These are phyloP conservation scores for Nemotelus nigrinus DNA, from an alignment of 2,888 invertebrate genomes.

Conservation along the genomic window DNA sequence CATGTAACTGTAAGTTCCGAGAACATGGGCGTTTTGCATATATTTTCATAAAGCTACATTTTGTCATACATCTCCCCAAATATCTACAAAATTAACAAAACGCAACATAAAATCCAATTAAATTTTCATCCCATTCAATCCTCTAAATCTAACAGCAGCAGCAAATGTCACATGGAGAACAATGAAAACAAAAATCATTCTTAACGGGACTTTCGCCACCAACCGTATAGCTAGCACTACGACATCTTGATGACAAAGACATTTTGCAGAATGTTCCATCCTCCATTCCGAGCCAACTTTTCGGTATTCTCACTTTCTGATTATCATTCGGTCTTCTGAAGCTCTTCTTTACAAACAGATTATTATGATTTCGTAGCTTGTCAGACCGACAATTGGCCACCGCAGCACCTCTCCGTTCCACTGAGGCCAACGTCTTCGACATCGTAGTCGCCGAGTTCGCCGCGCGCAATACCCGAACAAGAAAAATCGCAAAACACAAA, in stretches of 20 bases:
- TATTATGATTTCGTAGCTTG: neutral
- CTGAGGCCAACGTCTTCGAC: neutral
- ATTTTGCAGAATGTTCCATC: neutral
- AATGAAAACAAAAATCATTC: constrained; percentile 41
- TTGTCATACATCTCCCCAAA: too few species aligned
- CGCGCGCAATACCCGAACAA: constrained; percentile 10
- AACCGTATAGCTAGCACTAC: neutral
- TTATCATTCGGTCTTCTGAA: too few species aligned
- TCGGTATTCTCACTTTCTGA: neutral
- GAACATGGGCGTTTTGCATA: too few species aligned
- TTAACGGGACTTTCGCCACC: constrained; percentile 28
- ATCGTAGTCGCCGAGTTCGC: constrained; percentile 29
- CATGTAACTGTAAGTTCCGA: too few species aligned
- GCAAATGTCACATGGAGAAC: constrained; percentile 44
- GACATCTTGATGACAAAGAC: constrained; percentile 23
- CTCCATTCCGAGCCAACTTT: neutral
- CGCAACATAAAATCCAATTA: too few species aligned
- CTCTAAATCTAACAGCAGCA: too few species aligned
- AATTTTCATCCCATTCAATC: too few species aligned
- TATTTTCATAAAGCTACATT: too few species aligned
- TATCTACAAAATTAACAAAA: too few species aligned
- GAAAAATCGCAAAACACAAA: constrained; percentile 43
- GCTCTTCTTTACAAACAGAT: neutral
- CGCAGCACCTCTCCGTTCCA: constrained; percentile 12
- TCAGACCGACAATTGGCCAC: neutral